Evolutionary conservation across 2,113 vertebrate species (phyloP).

Genomic region (Scortum barcoo): DNA sequence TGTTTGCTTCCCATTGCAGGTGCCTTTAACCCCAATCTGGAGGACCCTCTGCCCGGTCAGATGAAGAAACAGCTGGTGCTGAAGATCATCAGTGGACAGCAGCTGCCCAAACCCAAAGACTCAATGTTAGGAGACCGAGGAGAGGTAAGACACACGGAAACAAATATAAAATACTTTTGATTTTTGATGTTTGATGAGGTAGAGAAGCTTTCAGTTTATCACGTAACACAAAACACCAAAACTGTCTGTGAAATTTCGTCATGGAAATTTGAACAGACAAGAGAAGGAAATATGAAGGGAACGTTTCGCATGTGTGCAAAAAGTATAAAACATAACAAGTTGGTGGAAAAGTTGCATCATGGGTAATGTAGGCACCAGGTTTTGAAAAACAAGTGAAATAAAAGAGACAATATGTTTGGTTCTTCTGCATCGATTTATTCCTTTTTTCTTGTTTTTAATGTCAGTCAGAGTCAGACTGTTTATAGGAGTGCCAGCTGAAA

Average conservation of each 20-base stretch:
- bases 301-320: too few species aligned
- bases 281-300: too few species aligned
- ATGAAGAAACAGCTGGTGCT: slow-evolving; percentile 94
- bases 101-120: slow-evolving; percentile 96
- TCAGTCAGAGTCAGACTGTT: not conserved
- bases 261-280: too few species aligned
- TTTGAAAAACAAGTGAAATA: not conserved
- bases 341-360: too few species aligned
- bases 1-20: slow-evolving; percentile 76
- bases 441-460: not conserved
- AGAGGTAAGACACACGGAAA: slow-evolving; percentile 85
- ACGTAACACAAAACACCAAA: not conserved
- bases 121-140: slow-evolving; percentile 97
- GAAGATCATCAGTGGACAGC: slow-evolving; percentile 96
- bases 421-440: not conserved
- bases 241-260: too few species aligned
- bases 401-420: not conserved
- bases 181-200: not conserved
- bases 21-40: slow-evolving; percentile 92
- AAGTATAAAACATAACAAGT: too few species aligned
- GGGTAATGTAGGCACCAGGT: too few species aligned
- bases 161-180: not conserved
- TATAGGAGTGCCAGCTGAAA: not conserved
- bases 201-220: not conserved
- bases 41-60: slow-evolving; percentile 90